Conservation (phyloP, 64 coral and sea anemone species). For the Platygyra sinensis region DNA sequence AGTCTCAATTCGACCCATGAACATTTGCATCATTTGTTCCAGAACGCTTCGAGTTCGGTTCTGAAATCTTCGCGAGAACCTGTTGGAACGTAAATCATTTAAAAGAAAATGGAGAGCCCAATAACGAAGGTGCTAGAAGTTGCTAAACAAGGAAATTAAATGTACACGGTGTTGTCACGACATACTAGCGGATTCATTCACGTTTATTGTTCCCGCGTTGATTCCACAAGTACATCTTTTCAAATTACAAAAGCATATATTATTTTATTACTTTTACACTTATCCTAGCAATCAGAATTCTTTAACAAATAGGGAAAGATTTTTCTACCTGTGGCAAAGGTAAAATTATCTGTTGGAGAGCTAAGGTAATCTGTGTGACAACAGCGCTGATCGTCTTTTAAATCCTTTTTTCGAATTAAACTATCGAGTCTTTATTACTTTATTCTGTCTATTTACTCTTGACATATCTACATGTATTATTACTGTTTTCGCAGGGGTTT, state of each 20-base stretch:
- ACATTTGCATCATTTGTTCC: not conserved
- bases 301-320: not conserved
- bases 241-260: conserved; percentile 10
- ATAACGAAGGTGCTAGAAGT: conserved; percentile 17
- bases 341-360: too few species aligned
- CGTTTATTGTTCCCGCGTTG: not conserved
- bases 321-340: not conserved
- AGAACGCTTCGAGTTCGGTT: not conserved
- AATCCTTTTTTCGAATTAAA: too few species aligned
- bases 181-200: not conserved
- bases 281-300: not conserved
- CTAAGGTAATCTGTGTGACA: too few species aligned
- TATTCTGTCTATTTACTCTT: too few species aligned
- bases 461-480: too few species aligned
- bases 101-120: conserved; percentile 43
- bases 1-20: not conserved
- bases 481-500: not conserved
- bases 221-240: not conserved
- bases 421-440: too few species aligned
- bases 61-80: not conserved
- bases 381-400: too few species aligned
- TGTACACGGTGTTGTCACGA: conserved; percentile 47
- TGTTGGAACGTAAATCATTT: conserved; percentile 57
- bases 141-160: conserved; percentile 37
- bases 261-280: not conserved